phyloP scores from a whole-genome alignment of 2,888 invertebrate genomes.

The Mythimna ferrago region DNA sequence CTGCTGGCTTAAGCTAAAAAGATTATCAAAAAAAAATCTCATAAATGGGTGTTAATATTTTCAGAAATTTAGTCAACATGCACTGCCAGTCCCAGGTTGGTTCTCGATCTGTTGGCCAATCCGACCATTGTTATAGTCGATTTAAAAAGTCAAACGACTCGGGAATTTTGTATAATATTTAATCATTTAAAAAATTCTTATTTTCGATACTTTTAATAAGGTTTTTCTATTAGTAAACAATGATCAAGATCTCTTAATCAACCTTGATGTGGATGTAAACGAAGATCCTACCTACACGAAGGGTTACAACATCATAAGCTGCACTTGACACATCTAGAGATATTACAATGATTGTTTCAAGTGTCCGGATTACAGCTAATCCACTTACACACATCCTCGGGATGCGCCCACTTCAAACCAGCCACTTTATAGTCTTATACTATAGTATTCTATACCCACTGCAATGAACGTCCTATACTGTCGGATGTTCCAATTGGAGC shows the following conservation, averaged over 20 bases:
- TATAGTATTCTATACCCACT: conserved; percentile 12
- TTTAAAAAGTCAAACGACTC: no score
- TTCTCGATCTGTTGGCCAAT: not conserved
- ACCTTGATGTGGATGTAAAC: not conserved
- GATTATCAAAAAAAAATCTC: no score
- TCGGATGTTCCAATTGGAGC: conserved; percentile 17
- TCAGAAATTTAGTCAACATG: not conserved
- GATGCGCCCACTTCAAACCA: conserved; percentile 57
- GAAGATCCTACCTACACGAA: not conserved
- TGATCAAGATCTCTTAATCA: no score
- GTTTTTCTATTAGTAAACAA: no score
- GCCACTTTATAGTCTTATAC: conserved; percentile 8
- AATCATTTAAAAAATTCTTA: no score
- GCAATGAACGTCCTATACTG: conserved; percentile 11
- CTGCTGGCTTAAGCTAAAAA: no score
- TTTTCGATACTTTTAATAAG: no score
- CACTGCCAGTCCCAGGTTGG: not conserved
- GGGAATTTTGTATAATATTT: no score
- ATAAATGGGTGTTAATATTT: no score
- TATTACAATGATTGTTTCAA: conserved; percentile 54
- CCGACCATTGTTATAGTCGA: not conserved
- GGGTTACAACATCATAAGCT: conserved; percentile 9
- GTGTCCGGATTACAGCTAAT: conserved; percentile 46
- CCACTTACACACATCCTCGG: conserved; percentile 60
- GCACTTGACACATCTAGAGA: conserved; percentile 17